phyloP scores from a whole-genome alignment of 2,888 invertebrate species.

The Spisula subtruncata region DNA sequence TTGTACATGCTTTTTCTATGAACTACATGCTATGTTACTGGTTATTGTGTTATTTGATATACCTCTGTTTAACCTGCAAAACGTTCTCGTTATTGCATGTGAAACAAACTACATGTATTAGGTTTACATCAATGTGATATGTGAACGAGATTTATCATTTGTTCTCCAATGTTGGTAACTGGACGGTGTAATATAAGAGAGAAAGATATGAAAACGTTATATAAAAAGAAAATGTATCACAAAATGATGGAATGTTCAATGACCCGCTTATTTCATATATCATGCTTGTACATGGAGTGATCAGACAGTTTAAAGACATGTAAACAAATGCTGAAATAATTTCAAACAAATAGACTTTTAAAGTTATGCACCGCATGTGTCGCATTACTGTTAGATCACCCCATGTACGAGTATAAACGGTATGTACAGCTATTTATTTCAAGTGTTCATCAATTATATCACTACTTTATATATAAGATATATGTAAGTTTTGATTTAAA shows the following conservation, averaged over 20 bases:
- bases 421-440: neutral
- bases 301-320: too few species aligned
- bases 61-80: too few species aligned
- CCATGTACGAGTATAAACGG: neutral
- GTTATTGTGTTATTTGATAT: too few species aligned
- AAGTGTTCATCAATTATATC: neutral
- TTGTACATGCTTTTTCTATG: too few species aligned
- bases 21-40: too few species aligned
- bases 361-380: too few species aligned
- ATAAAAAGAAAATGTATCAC: neutral
- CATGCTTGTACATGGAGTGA: neutral
- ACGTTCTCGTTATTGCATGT: too few species aligned
- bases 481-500: conserved; percentile 7
- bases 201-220: neutral
- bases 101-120: too few species aligned
- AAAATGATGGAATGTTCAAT: neutral
- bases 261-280: neutral
- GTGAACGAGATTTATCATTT: neutral
- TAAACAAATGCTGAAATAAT: too few species aligned
- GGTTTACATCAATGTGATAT: too few species aligned
- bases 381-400: too few species aligned
- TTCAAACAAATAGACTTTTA: too few species aligned
- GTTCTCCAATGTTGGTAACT: neutral
- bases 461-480: neutral
- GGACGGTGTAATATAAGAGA: neutral